Percentiles rank a stretch among this genome's conserved stretches.
These are phyloP conservation scores for Synergus japonicus DNA, from an alignment of 2,888 invertebrate species.

Conservation along the genomic window DNA sequence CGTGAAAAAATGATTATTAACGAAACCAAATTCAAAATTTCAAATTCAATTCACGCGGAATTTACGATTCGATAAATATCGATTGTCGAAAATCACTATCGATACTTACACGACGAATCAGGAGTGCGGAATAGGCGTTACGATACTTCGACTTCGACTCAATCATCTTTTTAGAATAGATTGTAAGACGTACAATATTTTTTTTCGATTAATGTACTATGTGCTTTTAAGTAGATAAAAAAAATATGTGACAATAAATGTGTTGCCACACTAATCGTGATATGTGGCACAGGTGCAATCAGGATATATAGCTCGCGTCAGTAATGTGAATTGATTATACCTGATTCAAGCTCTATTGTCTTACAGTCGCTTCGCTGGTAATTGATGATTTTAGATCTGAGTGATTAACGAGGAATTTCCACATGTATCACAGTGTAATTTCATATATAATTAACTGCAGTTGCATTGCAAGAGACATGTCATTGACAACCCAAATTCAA, in stretches of 20 bases:
- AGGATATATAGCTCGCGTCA: neutral
- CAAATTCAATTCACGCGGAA: too few relatives aligned
- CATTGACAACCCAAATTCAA: neutral
- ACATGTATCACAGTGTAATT: neutral
- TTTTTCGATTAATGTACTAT: neutral
- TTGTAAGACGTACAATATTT: neutral
- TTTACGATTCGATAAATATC: too few relatives aligned
- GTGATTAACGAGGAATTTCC: neutral
- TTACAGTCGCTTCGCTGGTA: neutral
- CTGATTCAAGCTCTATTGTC: conserved; percentile 16
- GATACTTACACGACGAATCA: too few relatives aligned
- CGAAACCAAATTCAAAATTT: too few relatives aligned
- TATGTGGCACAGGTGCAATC: conserved; percentile 15
- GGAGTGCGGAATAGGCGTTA: too few relatives aligned
- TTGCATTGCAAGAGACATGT: neutral
- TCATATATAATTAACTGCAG: neutral
- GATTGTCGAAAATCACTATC: too few relatives aligned
- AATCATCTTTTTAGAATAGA: too few relatives aligned
- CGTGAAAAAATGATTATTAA: too few relatives aligned
- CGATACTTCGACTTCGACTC: too few relatives aligned
- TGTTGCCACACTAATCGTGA: neutral
- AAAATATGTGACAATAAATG: conserved; percentile 25
- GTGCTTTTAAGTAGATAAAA: neutral
- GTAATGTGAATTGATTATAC: conserved; percentile 19
- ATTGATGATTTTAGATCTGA: conserved; percentile 10